phyloP scores from a whole-genome alignment of 2,797 vertebrate species.

The Furcifer pardalis region DNA sequence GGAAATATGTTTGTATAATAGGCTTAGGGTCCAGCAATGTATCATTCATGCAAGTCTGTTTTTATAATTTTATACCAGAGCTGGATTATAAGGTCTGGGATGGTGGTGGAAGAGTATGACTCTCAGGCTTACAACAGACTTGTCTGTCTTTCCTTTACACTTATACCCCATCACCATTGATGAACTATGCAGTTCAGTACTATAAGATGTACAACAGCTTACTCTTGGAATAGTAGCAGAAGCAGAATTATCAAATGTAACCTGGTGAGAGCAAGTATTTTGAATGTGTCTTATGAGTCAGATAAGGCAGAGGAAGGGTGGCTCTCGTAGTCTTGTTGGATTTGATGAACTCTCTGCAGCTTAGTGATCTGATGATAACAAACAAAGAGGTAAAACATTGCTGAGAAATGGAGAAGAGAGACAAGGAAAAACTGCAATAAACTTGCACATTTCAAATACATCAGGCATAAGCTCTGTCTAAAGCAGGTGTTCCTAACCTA shows the following conservation, averaged over 20 bases:
- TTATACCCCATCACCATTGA: not conserved
- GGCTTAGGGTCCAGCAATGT: not conserved
- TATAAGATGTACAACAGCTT: not conserved
- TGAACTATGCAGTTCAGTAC: not conserved
- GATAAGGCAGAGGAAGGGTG: not conserved
- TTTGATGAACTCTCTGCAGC: not conserved
- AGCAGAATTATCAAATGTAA: not conserved
- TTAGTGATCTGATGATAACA: not conserved
- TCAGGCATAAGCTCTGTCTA: not conserved
- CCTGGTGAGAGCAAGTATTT: not conserved
- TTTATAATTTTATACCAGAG: not conserved
- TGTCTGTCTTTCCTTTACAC: not conserved
- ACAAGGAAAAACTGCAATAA: not conserved
- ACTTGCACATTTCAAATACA: not conserved
- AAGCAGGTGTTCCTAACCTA: no score
- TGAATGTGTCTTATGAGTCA: not conserved
- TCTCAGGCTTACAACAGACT: no score
- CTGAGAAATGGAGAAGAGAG: slow-evolving; percentile 14
- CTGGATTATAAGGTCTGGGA: no score
- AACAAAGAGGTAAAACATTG: not conserved
- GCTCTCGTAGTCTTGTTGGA: not conserved
- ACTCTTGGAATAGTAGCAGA: not conserved
- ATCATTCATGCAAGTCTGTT: not conserved
- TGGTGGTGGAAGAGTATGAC: no score
- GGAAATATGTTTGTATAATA: not conserved